Conservation (phyloP, 2,113 vertebrate genomes). For the Phaethornis superciliosus region DNA sequence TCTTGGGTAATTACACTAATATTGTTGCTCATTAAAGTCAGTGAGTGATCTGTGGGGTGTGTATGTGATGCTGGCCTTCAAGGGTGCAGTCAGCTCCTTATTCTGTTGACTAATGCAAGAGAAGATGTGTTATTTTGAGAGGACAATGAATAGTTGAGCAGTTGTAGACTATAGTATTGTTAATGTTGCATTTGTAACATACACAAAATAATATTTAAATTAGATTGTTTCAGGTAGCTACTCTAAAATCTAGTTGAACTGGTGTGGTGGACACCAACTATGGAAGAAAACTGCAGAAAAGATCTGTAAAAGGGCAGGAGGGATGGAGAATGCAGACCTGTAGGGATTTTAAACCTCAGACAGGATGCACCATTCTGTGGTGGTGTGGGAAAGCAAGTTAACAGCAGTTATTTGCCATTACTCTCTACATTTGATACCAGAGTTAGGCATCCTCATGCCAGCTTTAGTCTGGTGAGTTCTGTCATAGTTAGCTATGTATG, state of each 20-base stretch:
- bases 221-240: background rate
- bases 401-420: background rate
- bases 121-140: background rate
- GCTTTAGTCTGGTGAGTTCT: background rate
- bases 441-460: background rate
- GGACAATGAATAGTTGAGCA: background rate
- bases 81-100: fast-evolving
- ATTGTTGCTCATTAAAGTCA: background rate
- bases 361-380: too few relatives aligned
- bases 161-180: background rate
- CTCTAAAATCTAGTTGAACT: background rate
- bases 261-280: background rate
- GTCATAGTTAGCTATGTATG: background rate
- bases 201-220: background rate
- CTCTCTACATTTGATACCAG: background rate
- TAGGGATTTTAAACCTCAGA: background rate
- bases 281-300: background rate
- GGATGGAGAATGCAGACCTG: background rate
- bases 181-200: background rate
- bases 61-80: background rate
- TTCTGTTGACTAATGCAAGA: background rate
- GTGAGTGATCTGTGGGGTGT: background rate
- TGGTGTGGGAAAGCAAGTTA: background rate
- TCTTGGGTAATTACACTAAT: background rate
- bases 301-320: background rate